Conservation (phyloP, 2,888 invertebrate species). For the Ochropleura leucogaster region DNA sequence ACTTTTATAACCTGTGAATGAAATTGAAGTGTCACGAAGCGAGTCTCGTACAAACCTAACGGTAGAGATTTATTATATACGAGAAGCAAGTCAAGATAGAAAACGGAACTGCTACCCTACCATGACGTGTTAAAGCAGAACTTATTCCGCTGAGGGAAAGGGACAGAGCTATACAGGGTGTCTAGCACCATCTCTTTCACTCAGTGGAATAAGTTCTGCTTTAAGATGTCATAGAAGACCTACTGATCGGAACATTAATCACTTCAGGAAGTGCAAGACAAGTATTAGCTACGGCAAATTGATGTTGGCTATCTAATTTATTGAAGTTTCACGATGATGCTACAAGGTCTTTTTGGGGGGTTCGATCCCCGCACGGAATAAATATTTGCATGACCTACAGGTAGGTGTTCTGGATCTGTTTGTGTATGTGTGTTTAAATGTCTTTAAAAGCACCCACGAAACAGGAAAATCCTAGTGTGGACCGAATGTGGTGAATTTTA, state of each 20-base stretch:
- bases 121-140: no score
- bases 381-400: not conserved
- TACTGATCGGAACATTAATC: conserved; percentile 15
- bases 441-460: not conserved
- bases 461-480: not conserved
- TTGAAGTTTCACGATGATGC: not conserved
- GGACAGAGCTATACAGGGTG: no score
- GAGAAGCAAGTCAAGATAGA: not conserved
- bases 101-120: no score
- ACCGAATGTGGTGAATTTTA: no score
- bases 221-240: no score
- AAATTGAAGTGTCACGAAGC: conserved; percentile 18
- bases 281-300: not conserved
- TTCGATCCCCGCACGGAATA: no score
- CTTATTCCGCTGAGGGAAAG: no score
- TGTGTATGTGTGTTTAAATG: not conserved
- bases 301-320: not conserved
- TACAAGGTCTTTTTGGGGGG: not conserved
- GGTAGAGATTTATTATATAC: conserved; percentile 3
- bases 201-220: no score
- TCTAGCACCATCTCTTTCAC: no score
- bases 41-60: not conserved
- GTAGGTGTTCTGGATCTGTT: not conserved
- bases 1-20: not conserved
- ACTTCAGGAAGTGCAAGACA: not conserved